Base-by-base conservation (phyloP, 2,888 invertebrate species). In the Torymus auratus region DNA sequence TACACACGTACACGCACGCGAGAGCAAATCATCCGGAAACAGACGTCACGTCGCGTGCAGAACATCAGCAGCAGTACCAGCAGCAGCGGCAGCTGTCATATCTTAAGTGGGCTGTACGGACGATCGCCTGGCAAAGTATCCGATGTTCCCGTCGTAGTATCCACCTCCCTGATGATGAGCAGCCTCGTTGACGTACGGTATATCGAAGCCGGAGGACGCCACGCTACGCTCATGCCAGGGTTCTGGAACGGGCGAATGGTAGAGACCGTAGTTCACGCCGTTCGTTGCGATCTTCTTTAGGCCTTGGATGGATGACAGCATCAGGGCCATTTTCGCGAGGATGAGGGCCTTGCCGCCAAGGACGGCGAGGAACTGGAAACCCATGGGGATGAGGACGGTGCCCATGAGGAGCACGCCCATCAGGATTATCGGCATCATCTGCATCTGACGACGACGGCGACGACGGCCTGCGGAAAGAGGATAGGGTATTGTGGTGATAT, bases 301-400 rank as follows among this genome's bases (percentile, higher is more conserved):
- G 14, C 96, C 96, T 89, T 96, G 96, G 83, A 96, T 95, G 0
- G 96, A 95, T 2, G 96, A 95, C 13, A 96, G 91, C 68, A 96
- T 92, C 5, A 96, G 91, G 0, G 96, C 96, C 94, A 96, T 94
- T 91, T 96, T 96, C 2, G 96, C 95, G 20, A 96, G 91, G 0
- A 96, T 91, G 3, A 96, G 89, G 0, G 96, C 96, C 88, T 96
- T 96, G 52, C 96, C 96, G 5, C 96, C 96, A 1, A 96, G 92
- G 0, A 96, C 95, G 0, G 96, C 96, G 0, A 96, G 92, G 89
- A 96, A 95, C 89, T 96, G 96, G 88, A 96, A 96, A 14, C 96
- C 96, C 94, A 96, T 94, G 0, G 96, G 96, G 14, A 96, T 92
- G 0, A 96, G 88, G 3, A 96, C 94, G 89, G 96, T 94, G 0